Percentiles rank a stretch among this genome's conserved stretches.
These are phyloP conservation scores for Theonella swinhoei DNA, from an alignment of 37 sponge, comb jelly and placozoan genomes.

Conservation along the genomic window DNA sequence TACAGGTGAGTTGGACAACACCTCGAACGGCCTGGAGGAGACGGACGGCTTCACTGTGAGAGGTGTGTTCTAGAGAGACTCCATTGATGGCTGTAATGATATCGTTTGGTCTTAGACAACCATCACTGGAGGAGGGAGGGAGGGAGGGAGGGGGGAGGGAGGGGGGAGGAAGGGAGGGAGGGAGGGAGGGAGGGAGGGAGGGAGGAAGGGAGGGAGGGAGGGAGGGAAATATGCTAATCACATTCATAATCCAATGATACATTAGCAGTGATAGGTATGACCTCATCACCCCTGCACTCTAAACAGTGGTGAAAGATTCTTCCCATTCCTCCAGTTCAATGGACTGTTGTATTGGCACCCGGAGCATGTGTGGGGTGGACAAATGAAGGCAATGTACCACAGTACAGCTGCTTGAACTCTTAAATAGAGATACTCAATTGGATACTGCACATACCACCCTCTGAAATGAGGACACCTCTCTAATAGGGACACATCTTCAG, in stretches of 20 bases:
- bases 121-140: conserved; percentile 57
- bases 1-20: conserved; percentile 55
- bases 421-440: neutral
- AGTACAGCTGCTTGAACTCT: too few species aligned
- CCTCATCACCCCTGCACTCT: neutral
- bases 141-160: neutral
- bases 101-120: conserved; percentile 63
- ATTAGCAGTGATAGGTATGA: too few species aligned
- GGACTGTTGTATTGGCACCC: too few species aligned
- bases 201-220: neutral
- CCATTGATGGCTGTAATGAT: conserved; percentile 82
- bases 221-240: neutral
- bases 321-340: too few species aligned
- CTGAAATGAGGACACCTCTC: too few species aligned
- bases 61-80: conserved; percentile 28
- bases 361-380: neutral
- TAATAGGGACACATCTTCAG: too few species aligned
- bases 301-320: too few species aligned
- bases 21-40: conserved; percentile 63
- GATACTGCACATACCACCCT: too few species aligned
- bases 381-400: too few species aligned
- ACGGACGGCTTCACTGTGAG: conserved; percentile 60
- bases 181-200: neutral
- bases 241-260: neutral
- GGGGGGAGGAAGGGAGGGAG: neutral